Base-by-base conservation (phyloP, 64 coral and sea anemone species). In the Dendrophyllia cribrosa region DNA sequence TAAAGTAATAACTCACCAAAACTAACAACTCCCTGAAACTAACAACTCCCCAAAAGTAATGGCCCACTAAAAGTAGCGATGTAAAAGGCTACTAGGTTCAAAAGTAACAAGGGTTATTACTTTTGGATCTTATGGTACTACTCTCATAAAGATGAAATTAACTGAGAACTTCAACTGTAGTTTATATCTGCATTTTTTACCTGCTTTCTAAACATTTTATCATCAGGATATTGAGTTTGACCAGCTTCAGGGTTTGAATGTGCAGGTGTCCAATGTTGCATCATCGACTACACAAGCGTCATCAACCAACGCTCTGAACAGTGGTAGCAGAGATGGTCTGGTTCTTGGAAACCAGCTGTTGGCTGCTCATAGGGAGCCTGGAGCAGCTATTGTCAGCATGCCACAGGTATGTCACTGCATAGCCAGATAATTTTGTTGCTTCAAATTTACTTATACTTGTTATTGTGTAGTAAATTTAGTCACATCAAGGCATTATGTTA, bases 201-300 rank as follows among this genome's bases (percentile, higher is more conserved):
- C 0, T n/a, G 6, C 15, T 64, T 48, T 24, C 7, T 74, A 1
- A 60, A 47, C 55, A 56, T 77, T 9, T 51, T 74, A 51, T 22
- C 7, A 3, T 51, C 34, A 94, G 92, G 92, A 73, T 7, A 78
- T 93, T 14, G 92, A 89, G 68, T 94, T 94, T 89, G 92, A 88
- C 6, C 86, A 89, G 44, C 70, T 89, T 26, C 92, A 73, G 3
- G 79, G 86, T 44, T 64, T 94, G 53, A 81, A 94, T 17, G 92
- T 88, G 23, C 85, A 88, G 53, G 86, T 72, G 43, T 59, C 86
- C 74, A 80, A 44, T 66, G 61, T 81, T 47, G 60, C 68, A 23
- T 88, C 85, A 83, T 48, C 85, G 72, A 73, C 88, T 14, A 19
- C 86, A 17, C 92, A 94, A 61, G 76, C 51, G 25, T 51, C 92